A percentile compares a stretch with the other conserved stretches of the same genome.
Conservation (phyloP, 1,140 invertebrate species). For the Lepidurus packardi region DNA sequence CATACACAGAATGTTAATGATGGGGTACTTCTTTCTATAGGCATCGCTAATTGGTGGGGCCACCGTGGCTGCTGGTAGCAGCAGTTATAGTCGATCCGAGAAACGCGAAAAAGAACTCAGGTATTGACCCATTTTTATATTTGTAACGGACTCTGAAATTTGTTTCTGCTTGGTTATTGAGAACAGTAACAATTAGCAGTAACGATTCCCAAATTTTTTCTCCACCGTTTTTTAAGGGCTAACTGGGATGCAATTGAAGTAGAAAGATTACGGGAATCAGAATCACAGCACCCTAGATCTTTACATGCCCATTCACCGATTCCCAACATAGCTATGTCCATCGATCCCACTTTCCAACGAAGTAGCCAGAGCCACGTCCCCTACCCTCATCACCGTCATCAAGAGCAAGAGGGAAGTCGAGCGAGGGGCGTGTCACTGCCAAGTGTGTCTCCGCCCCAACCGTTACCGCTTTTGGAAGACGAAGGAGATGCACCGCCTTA, state of each 20-base stretch:
- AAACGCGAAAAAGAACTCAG: not conserved
- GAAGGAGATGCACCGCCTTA: conserved; percentile 17
- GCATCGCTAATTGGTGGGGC: not conserved
- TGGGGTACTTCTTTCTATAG: not conserved
- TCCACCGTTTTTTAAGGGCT: not conserved
- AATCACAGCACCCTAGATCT: not conserved
- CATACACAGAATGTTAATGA: not conserved
- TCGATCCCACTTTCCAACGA: conserved; percentile 1
- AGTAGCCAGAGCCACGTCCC: not conserved
- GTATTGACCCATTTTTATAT: not conserved
- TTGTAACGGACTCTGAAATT: not conserved
- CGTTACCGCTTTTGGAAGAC: not conserved
- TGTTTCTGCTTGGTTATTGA: not conserved
- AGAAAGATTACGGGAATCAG: not conserved
- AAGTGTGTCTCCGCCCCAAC: conserved; percentile 8
- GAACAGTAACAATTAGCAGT: not conserved
- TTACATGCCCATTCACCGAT: conserved; percentile 14
- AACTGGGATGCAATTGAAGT: conserved; percentile 10
- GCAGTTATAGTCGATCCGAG: not conserved
- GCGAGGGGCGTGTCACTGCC: not conserved
- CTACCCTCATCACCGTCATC: not conserved
- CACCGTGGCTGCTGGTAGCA: not conserved
- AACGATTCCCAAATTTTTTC: not conserved
- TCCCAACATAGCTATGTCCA: not conserved
- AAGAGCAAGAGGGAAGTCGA: not conserved